Percentiles rank a stretch among this genome's conserved stretches.
These are phyloP conservation scores for Ridgeia piscesae DNA, from an alignment of 1,140 invertebrate genomes.

Conservation along the genomic window DNA sequence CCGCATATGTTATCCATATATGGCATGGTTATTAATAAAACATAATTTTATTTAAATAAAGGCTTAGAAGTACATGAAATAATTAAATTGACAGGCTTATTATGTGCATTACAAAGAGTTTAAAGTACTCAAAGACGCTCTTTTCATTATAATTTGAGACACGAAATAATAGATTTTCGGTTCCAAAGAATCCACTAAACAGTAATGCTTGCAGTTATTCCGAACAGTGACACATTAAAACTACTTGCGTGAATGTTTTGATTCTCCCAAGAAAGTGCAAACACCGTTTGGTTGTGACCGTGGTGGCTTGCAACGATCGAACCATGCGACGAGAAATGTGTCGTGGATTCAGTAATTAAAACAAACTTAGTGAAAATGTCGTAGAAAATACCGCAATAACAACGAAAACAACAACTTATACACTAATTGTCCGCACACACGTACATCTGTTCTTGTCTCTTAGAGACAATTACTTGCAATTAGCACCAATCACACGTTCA, in stretches of 20 bases:
- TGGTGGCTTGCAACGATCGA: not conserved
- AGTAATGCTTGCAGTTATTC: not conserved
- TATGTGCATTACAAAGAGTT: too few relatives aligned
- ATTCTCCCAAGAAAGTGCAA: not conserved
- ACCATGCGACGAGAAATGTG: not conserved
- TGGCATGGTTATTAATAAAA: too few relatives aligned
- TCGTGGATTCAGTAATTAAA: not conserved
- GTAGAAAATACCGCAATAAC: not conserved
- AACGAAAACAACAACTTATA: not conserved
- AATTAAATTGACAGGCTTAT: too few relatives aligned
- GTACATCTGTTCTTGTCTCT: not conserved
- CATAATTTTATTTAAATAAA: too few relatives aligned
- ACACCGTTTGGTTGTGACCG: not conserved
- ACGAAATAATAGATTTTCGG: too few relatives aligned
- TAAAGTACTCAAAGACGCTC: too few relatives aligned
- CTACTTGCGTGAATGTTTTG: not conserved
- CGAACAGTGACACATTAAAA: not conserved
- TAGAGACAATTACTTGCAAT: not conserved
- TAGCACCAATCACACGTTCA: not conserved
- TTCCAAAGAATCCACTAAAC: too few relatives aligned
- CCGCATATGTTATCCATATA: too few relatives aligned
- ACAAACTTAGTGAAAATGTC: not conserved
- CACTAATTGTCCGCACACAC: not conserved
- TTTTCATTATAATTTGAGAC: too few relatives aligned
- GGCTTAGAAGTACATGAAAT: too few relatives aligned